phyloP scores from a whole-genome alignment of 1,140 invertebrate species.

The Bombyx mandarina region DNA sequence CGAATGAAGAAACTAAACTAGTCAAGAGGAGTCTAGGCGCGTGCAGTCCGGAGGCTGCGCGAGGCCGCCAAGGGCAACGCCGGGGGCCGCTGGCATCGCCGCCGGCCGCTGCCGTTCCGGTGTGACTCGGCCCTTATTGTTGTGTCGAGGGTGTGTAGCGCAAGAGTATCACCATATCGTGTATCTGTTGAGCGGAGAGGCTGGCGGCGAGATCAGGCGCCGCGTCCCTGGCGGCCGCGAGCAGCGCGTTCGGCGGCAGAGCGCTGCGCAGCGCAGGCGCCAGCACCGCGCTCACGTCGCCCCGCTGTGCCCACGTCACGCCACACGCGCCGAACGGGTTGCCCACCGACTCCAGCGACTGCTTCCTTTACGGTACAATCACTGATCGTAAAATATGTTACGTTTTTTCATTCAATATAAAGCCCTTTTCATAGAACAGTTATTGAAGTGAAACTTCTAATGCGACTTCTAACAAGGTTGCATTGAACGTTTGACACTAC shows the following conservation, averaged over 20 bases:
- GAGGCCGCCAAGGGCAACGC: too few relatives aligned
- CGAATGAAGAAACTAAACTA: too few relatives aligned
- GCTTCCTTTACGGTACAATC: constrained; percentile 54
- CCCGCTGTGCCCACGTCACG: constrained; percentile 49
- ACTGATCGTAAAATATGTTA: constrained; percentile 34
- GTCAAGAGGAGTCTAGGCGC: too few relatives aligned
- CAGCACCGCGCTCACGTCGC: constrained; percentile 58
- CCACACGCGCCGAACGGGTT: constrained; percentile 69
- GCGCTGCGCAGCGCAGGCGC: constrained; percentile 70
- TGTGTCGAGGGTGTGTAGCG: too few relatives aligned
- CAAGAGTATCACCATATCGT: constrained; percentile 74
- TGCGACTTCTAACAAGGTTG: too few relatives aligned
- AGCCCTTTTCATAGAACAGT: too few relatives aligned
- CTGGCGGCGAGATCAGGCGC: constrained; percentile 81
- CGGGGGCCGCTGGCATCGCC: too few relatives aligned
- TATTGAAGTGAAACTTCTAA: too few relatives aligned
- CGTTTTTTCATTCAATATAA: not conserved
- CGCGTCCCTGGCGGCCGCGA: constrained; percentile 84
- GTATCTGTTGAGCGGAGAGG: constrained; percentile 76
- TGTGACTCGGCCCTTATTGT: too few relatives aligned
- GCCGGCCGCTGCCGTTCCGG: too few relatives aligned
- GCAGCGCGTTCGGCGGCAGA: constrained; percentile 80
- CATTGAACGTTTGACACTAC: too few relatives aligned
- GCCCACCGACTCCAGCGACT: constrained; percentile 55
- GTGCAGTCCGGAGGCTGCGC: too few relatives aligned